Evolutionary conservation across 2,888 invertebrate species (phyloP), one percentile per base, ranked within the genome.

Genomic region (Lordiphosa andalusiaca): DNA sequence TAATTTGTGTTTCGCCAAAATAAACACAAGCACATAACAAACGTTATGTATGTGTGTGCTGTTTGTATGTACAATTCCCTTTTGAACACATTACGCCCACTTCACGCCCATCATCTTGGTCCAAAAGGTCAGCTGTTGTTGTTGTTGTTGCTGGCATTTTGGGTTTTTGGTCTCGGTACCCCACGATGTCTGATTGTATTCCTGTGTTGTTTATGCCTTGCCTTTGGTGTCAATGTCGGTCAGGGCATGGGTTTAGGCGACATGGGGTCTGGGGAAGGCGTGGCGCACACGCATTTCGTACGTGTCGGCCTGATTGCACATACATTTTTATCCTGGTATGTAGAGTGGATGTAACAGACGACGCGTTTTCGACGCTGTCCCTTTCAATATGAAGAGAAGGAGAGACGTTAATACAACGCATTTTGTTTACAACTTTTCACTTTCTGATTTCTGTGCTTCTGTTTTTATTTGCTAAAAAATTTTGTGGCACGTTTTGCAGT

Each of bases 351-450:
- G 33, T 16, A 37, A 55, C 49, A 54, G 52, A 25, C 40, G 23
- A 30, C 23, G 41, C 6, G 6, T 13, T n/a, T n/a, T 42, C 19
- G 12, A 30, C 33, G 67, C 70, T 55, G 50, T 50, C 37, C 50
- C 44, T 33, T 46, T 61, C 53, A 47, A 62, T 59, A 52, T 62
- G 53, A 6, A 12, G 9, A 13, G n/a, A 13, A 16, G 25, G 25
- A 16, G 58, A 41, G 16, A 67, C 67, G 75, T 66, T 80, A 82
- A 80, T 78, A 78, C 72, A 63, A 74, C 74, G 75, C 84, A 78
- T 82, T 80, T 80, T 72, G 70, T 72, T 68, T 72, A 67, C 82
- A 84, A 84, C 78, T 80, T 80, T 80, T 80, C 78, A 82, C 78
- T 84, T 84, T 82, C 64, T 74, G 75, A 74, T 84, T 80, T 77